Conservation (phyloP, 2,797 vertebrate genomes). For the Benthosema pterotum region DNA sequence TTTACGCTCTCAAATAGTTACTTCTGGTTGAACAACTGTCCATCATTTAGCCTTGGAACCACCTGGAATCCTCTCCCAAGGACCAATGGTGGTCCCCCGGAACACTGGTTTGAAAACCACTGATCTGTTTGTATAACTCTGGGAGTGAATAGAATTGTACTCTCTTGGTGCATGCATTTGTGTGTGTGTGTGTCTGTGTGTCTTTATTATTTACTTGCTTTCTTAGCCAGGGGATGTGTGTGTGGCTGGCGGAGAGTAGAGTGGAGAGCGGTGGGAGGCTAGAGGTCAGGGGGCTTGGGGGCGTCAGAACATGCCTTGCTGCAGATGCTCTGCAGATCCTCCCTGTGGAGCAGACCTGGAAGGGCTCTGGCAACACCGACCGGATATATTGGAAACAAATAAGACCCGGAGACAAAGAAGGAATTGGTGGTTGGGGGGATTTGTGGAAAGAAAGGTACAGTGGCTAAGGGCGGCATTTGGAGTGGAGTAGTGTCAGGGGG, state of each 20-base stretch:
- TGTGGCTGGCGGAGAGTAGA: conserved; percentile 24
- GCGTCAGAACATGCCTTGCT: conserved; percentile 37
- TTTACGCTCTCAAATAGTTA: too few relatives aligned
- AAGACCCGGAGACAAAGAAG: conserved; percentile 36
- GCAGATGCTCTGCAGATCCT: conserved; percentile 38
- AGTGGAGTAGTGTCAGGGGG: too few relatives aligned
- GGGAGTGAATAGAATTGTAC: neutral
- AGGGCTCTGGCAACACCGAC: conserved; percentile 26
- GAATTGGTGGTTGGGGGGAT: conserved; percentile 37
- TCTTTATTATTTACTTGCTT: conserved; percentile 16
- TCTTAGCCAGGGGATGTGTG: conserved; percentile 13
- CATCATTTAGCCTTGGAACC: too few relatives aligned
- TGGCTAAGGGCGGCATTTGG: neutral
- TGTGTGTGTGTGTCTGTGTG: conserved; percentile 10
- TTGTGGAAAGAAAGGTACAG: conserved; percentile 1
- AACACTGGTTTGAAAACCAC: too few relatives aligned
- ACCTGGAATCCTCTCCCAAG: too few relatives aligned
- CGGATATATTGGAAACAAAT: conserved; percentile 36
- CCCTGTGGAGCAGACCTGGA: conserved; percentile 22
- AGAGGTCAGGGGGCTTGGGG: conserved; percentile 45
- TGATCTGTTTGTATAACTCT: too few relatives aligned
- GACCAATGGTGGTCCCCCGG: too few relatives aligned
- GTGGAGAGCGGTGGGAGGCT: conserved; percentile 32
- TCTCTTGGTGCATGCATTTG: neutral
- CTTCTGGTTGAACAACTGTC: too few relatives aligned